Evolutionary conservation across 1,140 invertebrate species (phyloP), one percentile per base, ranked within the genome.

Genomic region (Lerema accius): DNA sequence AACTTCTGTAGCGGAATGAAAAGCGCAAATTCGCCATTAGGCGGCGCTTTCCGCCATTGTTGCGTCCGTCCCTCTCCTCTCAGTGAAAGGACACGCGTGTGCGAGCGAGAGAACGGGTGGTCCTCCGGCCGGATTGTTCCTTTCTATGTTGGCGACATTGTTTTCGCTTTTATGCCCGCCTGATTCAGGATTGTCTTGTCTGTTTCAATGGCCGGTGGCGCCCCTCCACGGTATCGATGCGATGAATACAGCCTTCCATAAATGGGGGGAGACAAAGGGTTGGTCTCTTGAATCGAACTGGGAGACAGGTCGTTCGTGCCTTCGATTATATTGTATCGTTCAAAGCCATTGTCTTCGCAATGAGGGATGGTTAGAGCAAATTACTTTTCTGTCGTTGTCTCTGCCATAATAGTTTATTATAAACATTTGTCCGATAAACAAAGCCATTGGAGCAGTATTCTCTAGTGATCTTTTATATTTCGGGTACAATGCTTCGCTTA

Each of bases 121-220:
- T 89, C 84, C 82, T 87, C 67, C 73, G 80, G 79, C 77, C 78
- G 78, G 88, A 91, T 91, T 91, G 90, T 91, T 89, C 89, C 89
- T 91, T 91, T 91, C 82, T 86, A 84, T 85, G 85, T 84, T 89
- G 83, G 87, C 82, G 82, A 91, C 89, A 91, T 90, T 91, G 88
- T 91, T 89, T 89, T 87, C 86, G 76, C 88, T 86, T 90, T 91
- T 91, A 90, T 91, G 75, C 78, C 68, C 79, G 79, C 78, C 86
- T 91, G 90, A 91, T 91, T 91, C 86, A 84, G 89, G 84, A 91
- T 91, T 91, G 90, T 91, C 90, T 91, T 91, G 88, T 90, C 88
- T 90, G 76, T 89, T 88, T 91, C 73, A 89, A 90, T 86, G 81
- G 84, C 77, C 86, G 83, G 74, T 84, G 78, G 84, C 83, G 72